Evolutionary conservation across 2,797 vertebrate genomes (phyloP), one percentile per base, ranked within the genome.

Genomic region (Enteromius fasciolatus): DNA sequence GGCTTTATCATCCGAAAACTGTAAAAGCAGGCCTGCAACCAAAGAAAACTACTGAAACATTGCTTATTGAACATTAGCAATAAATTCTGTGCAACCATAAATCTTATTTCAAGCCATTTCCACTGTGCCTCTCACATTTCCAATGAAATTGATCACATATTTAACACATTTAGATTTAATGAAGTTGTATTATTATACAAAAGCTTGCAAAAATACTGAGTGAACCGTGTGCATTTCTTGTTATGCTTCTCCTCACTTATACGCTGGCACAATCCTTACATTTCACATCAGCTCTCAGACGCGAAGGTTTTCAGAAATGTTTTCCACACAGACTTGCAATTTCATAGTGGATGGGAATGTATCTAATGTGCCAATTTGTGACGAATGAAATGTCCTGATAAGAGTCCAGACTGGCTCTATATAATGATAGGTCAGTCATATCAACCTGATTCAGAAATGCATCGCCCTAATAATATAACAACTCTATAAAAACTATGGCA

Each of bases 351-450:
- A 81, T 25, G 39, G 77, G 84, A 86, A 87, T 86, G 83, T 77
- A 80, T 76, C 54, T 84, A 76, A 83, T 86, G 76, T 85, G 80
- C 83, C 81, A 86, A 80, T 88, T 83, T 81, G 83, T 80, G 79
- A 85, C 39, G 81, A 82, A 73, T 84, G 84, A 87, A 82, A 64
- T 59, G 76, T 80, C 67, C 84, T 80, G 87, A 88, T 87, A 87
- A 88, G 79, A 77, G 82, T 74, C 67, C 79, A 85, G 82, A 78
- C 82, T 84, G 82, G 76, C 84, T 86, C 72, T 72, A 73, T 82
- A 70, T 88, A 87, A 87, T 88, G 82, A 87, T 82, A 88, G 87
- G 84, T 84, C 87, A 82, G 61, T 87, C 77, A 48, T 83, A 85
- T 83, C 80, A 87, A 63, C 76, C 77, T 64, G 39, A 82, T 82